Conservation (phyloP, 2,888 invertebrate species). For the Dione vanillae region DNA sequence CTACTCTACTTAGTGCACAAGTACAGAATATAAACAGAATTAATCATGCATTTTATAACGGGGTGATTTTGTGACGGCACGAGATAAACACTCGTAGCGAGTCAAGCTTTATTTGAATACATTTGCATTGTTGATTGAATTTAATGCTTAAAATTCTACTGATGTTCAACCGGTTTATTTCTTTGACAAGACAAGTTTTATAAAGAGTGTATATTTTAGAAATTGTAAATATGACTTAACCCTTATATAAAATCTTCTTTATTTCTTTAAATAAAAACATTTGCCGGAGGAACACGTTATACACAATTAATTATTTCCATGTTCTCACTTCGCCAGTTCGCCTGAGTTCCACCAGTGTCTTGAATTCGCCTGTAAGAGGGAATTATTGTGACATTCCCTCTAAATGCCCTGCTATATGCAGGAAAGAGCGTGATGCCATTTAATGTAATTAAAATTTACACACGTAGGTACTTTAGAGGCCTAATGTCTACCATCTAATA, state of each 20-base stretch:
- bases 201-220: neutral
- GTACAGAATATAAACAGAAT: constrained; percentile 22
- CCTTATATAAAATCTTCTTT: too few species aligned
- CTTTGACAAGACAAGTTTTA: constrained; percentile 26
- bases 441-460: too few species aligned
- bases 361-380: too few species aligned
- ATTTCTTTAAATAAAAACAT: too few species aligned
- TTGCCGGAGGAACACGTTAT: too few species aligned
- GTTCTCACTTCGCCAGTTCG: too few species aligned
- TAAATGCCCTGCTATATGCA: too few species aligned
- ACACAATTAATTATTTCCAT: too few species aligned
- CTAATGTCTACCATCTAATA: neutral
- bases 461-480: too few species aligned
- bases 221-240: neutral
- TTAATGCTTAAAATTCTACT: constrained; percentile 48
- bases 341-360: too few species aligned
- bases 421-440: too few species aligned
- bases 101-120: constrained; percentile 45
- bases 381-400: too few species aligned
- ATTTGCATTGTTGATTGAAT: constrained; percentile 65
- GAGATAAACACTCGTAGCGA: constrained; percentile 25
- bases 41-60: constrained; percentile 23
- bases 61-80: constrained; percentile 27
- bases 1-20: constrained; percentile 8
- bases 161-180: constrained; percentile 56